These are phyloP conservation scores for Andrena camellia DNA, from an alignment of 2,888 invertebrate species.

Conservation along the genomic window DNA sequence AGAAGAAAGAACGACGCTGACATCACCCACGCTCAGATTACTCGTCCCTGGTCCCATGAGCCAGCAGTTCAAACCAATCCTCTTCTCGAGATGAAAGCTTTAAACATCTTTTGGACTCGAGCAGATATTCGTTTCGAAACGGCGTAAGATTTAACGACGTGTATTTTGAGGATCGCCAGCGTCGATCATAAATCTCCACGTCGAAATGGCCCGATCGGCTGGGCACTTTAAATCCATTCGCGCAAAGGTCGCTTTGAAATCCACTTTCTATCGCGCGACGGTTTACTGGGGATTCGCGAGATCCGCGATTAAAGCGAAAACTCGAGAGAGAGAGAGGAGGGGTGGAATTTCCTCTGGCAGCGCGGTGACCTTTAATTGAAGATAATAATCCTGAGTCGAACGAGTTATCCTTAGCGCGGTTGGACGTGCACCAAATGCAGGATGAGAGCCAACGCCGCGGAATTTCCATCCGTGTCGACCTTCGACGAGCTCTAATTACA, in stretches of 20 bases:
- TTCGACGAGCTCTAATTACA: conserved; percentile 60
- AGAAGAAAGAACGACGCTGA: too few species aligned
- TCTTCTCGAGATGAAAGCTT: too few species aligned
- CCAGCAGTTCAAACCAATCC: too few species aligned
- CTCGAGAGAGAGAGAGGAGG: neutral
- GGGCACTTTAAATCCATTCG: neutral
- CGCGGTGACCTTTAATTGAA: neutral
- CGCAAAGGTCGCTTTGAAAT: conserved; percentile 5
- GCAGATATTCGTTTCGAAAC: too few species aligned
- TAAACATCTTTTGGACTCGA: too few species aligned
- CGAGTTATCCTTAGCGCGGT: conserved; percentile 29
- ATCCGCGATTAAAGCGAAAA: conserved; percentile 2
- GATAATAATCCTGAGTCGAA: conserved; percentile 10
- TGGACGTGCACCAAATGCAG: conserved; percentile 12
- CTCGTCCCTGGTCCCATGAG: too few species aligned
- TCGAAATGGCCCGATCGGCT: conserved; percentile 1
- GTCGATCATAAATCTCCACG: neutral
- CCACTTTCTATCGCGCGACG: neutral
- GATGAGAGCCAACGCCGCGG: conserved; percentile 16
- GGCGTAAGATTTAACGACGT: neutral
- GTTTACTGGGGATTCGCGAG: neutral
- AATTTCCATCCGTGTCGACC: conserved; percentile 56
- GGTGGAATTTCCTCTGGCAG: too few species aligned
- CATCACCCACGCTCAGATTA: too few species aligned
- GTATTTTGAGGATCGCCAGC: neutral